Evolutionary conservation across 2,797 vertebrate species (phyloP).

Genomic region (Adrianichthys oophorus): DNA sequence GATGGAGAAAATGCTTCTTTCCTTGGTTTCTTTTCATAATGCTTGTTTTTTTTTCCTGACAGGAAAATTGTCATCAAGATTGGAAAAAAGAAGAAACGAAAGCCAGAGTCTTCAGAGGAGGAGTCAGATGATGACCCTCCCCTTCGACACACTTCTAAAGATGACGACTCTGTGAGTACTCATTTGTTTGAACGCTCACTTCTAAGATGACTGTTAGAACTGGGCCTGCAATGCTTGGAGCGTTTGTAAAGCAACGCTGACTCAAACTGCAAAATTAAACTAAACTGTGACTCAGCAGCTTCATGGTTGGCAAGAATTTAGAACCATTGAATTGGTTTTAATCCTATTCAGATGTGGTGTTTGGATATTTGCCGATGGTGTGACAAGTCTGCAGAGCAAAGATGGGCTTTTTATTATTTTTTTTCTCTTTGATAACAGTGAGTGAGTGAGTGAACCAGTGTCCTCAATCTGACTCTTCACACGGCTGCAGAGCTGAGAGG

Average conservation of each 20-base stretch:
- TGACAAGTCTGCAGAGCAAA: conserved; percentile 1
- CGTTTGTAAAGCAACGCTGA: background rate
- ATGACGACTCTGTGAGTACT: conserved; percentile 85
- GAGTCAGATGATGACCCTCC: conserved; percentile 88
- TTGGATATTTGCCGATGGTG: background rate
- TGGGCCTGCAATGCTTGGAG: background rate
- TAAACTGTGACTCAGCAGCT: background rate
- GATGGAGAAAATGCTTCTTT: too few relatives aligned
- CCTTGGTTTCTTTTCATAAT: too few relatives aligned
- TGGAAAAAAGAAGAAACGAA: conserved; percentile 95
- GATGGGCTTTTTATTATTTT: background rate
- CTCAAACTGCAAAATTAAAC: conserved; percentile 7
- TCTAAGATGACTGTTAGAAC: background rate
- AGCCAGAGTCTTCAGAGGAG: conserved; percentile 93
- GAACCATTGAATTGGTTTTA: conserved; percentile 1
- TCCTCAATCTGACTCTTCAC: conserved; percentile 28
- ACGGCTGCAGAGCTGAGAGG: conserved; percentile 19
- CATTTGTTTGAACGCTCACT: background rate
- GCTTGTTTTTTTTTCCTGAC: conserved; percentile 9
- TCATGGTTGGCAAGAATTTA: background rate
- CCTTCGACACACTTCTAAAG: conserved; percentile 80
- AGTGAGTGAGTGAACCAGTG: conserved; percentile 14
- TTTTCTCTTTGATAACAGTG: background rate
- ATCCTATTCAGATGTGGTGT: conserved; percentile 8
- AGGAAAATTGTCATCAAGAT: conserved; percentile 98